Conservation (phyloP, 2,113 vertebrate genomes). For the Gnathonemus longibarbis region DNA sequence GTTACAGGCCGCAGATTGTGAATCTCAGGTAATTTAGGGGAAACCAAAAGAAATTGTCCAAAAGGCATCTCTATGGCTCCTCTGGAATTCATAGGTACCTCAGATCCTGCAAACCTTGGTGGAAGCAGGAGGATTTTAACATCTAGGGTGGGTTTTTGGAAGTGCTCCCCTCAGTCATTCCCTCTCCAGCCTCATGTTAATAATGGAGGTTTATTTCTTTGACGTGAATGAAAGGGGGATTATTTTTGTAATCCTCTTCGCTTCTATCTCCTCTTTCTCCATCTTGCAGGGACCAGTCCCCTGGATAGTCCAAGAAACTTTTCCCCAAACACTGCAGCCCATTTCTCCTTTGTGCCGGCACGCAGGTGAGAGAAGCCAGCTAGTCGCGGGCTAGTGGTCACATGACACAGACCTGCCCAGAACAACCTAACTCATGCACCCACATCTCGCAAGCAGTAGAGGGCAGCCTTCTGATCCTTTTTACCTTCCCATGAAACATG, state of each 20-base stretch:
- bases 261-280: slow-evolving; percentile 8
- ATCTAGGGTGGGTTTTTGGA: neutral
- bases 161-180: neutral
- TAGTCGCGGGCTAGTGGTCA: neutral
- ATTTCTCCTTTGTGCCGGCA: slow-evolving; percentile 92
- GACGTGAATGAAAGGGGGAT: neutral
- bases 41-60: neutral
- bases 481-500: neutral
- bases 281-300: slow-evolving; percentile 80
- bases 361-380: slow-evolving; percentile 74
- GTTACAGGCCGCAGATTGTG: neutral
- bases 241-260: neutral
- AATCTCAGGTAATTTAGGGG: neutral
- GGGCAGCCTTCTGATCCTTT: neutral
- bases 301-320: slow-evolving; percentile 95
- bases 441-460: neutral
- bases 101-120: neutral
- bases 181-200: neutral
- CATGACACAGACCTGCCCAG: neutral
- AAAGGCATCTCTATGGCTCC: neutral
- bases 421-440: neutral
- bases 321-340: slow-evolving; percentile 90
- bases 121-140: neutral
- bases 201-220: neutral
- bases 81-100: neutral